Evolutionary conservation across 2,113 vertebrate genomes (phyloP), one percentile per base, ranked within the genome.

Genomic region (Zosterops borbonicus): DNA sequence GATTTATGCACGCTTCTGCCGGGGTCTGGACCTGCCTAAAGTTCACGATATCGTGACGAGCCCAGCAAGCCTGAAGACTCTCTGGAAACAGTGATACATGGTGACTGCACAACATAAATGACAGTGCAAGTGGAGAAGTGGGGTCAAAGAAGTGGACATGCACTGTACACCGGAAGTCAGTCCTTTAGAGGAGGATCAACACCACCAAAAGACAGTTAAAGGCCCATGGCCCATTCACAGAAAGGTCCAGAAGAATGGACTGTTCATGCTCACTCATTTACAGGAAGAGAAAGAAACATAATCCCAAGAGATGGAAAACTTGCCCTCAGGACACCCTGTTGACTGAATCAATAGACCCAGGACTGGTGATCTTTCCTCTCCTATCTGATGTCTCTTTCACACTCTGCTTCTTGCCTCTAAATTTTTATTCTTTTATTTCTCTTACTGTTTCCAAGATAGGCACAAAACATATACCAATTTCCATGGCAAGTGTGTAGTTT

Each of bases 141-240:
- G 9, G 23, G 28, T 46, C 39, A 24, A 24, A 29, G 33, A 39
- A n/a, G 33, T 5, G 19, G 33, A 28, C 4, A 14, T 33, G 33
- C 20, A 53, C 5, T 14, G 14, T 44, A 7, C 8, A 11, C 12
- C 7, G 3, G 31, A 39, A 46, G 3, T 39, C 28, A 52, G 2
- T 33, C 46, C 55, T n/a, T 12, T 4, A 19, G 6, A 60, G 8
- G 2, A 6, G 28, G 15, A 60, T 28, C 0, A 0, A 9, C 9
- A 12, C 7, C 37, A 23, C 22, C 18, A 33, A 39, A 27, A 29
- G 28, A 53, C 27, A 49, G 14, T 4, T 14, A 56, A 41, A 24
- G 12, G 5, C 50, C 14, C 7, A 39, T 2, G 1, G 15, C 6
- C 19, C n/a, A 39, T 29, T 6, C 6, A 9, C 15, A 62, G 28